Evolutionary conservation across 2,888 invertebrate species (phyloP).

Genomic region (Drosophila borealis): DNA sequence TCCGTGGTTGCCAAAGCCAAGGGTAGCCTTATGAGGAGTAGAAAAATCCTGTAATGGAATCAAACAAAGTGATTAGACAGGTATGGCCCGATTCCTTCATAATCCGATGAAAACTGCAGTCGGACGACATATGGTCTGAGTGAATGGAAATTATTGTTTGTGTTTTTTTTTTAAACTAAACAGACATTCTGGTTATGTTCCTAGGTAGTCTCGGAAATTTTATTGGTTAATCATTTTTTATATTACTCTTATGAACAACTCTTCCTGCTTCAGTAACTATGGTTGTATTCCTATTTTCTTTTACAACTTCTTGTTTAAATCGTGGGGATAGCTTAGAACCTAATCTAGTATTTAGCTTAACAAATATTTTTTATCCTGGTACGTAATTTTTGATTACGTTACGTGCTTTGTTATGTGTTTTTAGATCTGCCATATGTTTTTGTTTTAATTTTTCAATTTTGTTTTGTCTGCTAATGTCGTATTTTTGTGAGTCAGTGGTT

Average conservation of each 20-base stretch:
- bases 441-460: too few relatives aligned
- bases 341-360: neutral
- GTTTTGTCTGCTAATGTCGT: too few relatives aligned
- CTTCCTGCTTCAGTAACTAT: neutral
- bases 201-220: too few relatives aligned
- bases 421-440: too few relatives aligned
- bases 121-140: neutral
- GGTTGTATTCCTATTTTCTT: neutral
- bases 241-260: neutral
- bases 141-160: constrained; percentile 1
- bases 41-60: neutral
- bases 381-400: too few relatives aligned
- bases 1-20: too few relatives aligned
- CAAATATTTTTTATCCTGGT: too few relatives aligned
- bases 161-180: neutral
- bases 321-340: neutral
- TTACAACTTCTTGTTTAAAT: neutral
- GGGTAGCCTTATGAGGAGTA: too few relatives aligned
- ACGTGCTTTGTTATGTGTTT: too few relatives aligned
- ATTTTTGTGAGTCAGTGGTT: too few relatives aligned
- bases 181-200: too few relatives aligned
- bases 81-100: neutral
- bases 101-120: too few relatives aligned
- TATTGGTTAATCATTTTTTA: neutral
- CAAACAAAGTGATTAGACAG: neutral